Base-by-base conservation (phyloP, 1,140 invertebrate species). In the Lerema accius region DNA sequence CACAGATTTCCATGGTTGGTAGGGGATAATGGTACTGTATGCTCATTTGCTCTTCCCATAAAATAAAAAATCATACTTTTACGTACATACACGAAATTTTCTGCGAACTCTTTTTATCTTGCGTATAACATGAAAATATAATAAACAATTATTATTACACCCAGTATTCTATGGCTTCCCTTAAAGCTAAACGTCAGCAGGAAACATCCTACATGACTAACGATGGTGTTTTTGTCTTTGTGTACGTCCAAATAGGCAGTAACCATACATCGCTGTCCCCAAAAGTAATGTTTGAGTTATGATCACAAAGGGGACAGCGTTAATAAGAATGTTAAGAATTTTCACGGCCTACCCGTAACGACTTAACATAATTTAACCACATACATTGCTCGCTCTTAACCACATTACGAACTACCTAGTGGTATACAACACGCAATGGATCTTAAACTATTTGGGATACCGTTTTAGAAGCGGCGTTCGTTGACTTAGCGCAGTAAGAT, bases 211-310 rank as follows among this genome's bases (percentile, higher is more conserved):
- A 19, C 19, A 64, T 68, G 66, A 68, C 55, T 68, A 68, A 64
- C 59, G 56, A 53, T 56, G 39, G 50, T 68, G 61, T 68, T 68
- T 68, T 64, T 61, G 61, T 56, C 61, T 68, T 61, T 59, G 4
- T 42, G 43, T 40, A 56, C 39, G 53, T 11, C 43, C 50, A 53
- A 66, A 66, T 26, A 11, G 50, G 42, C 64, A 17, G 53, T 56
- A 66, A 66, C 40, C 64, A 35, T 66, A 66, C 26, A 62, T 66
- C 42, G 64, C 56, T 26, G 51, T 56, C 59, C 63, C 51, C 51
- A n/a, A 62, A 50, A 58, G 35, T 55, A 58, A 45, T 28, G 51
- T 56, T 59, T 56, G 53, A 67, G 45, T 56, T 65, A 65, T 65
- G 50, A 7, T 11, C 26, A 49, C 53, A 58, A 58, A 56, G 40